phyloP scores from a whole-genome alignment of 2,113 vertebrate genomes.

The Lipotes vexillifer region DNA sequence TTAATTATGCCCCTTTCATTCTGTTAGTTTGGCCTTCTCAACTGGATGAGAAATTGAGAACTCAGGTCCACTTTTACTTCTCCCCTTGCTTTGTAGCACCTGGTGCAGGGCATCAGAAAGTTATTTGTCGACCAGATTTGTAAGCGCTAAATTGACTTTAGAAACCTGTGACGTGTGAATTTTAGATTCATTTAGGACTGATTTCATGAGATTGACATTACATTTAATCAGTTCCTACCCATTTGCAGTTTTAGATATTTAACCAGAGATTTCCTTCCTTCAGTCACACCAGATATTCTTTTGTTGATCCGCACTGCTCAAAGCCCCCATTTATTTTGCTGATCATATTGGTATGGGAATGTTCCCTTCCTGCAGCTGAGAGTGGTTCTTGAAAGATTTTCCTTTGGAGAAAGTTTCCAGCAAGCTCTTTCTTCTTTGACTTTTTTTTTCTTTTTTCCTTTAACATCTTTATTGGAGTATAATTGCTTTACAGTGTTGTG shows the following conservation, averaged over 20 bases:
- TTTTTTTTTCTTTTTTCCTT: too few species aligned
- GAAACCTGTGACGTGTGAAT: background rate
- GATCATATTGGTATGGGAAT: background rate
- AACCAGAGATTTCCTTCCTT: background rate
- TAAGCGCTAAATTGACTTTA: background rate
- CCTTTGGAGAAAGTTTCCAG: constrained; percentile 63
- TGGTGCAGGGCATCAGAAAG: background rate
- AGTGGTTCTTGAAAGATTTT: constrained; percentile 60
- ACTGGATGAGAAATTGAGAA: background rate
- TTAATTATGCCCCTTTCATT: background rate
- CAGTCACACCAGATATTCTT: background rate
- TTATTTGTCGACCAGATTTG: background rate
- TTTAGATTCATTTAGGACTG: background rate
- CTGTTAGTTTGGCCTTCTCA: background rate
- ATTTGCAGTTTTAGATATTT: background rate
- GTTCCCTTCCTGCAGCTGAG: background rate
- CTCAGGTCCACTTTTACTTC: background rate
- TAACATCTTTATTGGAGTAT: too few species aligned
- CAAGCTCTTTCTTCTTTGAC: constrained; percentile 29
- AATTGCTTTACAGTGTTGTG: too few species aligned
- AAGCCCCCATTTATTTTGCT: constrained; percentile 22
- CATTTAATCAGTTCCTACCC: background rate
- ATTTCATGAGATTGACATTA: background rate
- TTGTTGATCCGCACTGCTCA: background rate
- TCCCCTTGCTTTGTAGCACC: background rate